phyloP scores from a whole-genome alignment of 2,113 vertebrate species.

The Pterocles gutturalis region DNA sequence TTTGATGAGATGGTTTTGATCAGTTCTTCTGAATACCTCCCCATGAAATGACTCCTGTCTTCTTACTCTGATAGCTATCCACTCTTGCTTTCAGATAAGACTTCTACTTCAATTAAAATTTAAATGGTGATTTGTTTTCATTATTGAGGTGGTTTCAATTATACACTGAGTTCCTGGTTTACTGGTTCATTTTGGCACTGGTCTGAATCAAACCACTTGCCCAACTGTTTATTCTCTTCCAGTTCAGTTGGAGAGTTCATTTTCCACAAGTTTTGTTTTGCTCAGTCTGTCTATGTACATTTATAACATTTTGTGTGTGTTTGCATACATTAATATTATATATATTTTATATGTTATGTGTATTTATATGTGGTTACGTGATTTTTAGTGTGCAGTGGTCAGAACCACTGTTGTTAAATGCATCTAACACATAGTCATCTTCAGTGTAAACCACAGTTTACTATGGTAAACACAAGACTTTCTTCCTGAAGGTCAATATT shows the following conservation, averaged over 20 bases:
- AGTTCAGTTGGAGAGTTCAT: not conserved
- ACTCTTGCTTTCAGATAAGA: not conserved
- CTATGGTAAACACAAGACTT: not conserved
- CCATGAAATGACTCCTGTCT: not conserved
- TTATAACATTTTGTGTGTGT: not conserved
- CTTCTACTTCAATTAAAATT: not conserved
- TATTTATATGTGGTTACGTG: not conserved
- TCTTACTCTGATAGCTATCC: not conserved
- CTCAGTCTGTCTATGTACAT: not conserved
- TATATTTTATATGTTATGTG: not conserved
- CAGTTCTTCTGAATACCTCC: not conserved
- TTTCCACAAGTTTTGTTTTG: not conserved
- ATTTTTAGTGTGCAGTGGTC: not conserved
- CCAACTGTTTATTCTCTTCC: not conserved
- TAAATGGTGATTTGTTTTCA: not conserved
- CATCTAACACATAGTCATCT: not conserved
- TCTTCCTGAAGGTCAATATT: not conserved
- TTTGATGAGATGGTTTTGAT: not conserved
- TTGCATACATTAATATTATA: not conserved
- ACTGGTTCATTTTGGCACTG: not conserved
- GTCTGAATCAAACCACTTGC: not conserved
- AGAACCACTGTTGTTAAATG: not conserved
- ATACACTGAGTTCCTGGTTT: not conserved
- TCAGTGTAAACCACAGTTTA: not conserved
- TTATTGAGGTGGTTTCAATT: not conserved